Conservation (phyloP, 1,140 invertebrate genomes). For the Nixonia krombeini region DNA sequence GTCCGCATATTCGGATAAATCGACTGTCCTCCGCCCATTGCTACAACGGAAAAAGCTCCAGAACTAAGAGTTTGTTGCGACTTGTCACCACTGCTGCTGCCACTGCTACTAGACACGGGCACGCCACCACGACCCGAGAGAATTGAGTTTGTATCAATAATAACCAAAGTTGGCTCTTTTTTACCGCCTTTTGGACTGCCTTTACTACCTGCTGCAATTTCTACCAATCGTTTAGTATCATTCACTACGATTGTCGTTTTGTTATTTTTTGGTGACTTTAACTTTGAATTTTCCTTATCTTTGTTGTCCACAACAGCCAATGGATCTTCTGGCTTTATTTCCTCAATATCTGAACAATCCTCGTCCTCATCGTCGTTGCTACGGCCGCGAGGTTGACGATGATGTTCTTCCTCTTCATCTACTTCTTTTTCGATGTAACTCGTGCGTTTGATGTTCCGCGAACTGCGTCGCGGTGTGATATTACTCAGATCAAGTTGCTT, state of each 20-base stretch:
- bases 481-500: conserved; percentile 65
- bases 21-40: conserved; percentile 73
- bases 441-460: conserved; percentile 77
- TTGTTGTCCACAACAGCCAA: conserved; percentile 70
- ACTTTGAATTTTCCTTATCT: conserved; percentile 66
- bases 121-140: conserved; percentile 76
- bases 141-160: conserved; percentile 84
- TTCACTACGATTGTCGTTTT: conserved; percentile 80
- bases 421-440: conserved; percentile 76
- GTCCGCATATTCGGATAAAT: conserved; percentile 76
- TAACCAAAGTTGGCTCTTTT: conserved; percentile 83
- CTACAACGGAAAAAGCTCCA: conserved; percentile 68
- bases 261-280: conserved; percentile 66
- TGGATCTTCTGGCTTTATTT: conserved; percentile 79
- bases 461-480: conserved; percentile 75
- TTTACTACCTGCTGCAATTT: conserved; percentile 77
- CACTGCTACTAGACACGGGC: conserved; percentile 67
- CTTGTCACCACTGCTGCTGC: no score
- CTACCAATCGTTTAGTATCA: conserved; percentile 80
- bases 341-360: conserved; percentile 78
- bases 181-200: conserved; percentile 72
- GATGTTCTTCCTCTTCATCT: conserved; percentile 75
- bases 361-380: conserved; percentile 64
- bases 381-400: not conserved
- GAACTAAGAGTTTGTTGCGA: conserved; percentile 57